A percentile compares a stretch with the other conserved stretches of the same genome.
Evolutionary conservation across 2,888 invertebrate genomes (phyloP).

Genomic region (Stenodera caucasica): DNA sequence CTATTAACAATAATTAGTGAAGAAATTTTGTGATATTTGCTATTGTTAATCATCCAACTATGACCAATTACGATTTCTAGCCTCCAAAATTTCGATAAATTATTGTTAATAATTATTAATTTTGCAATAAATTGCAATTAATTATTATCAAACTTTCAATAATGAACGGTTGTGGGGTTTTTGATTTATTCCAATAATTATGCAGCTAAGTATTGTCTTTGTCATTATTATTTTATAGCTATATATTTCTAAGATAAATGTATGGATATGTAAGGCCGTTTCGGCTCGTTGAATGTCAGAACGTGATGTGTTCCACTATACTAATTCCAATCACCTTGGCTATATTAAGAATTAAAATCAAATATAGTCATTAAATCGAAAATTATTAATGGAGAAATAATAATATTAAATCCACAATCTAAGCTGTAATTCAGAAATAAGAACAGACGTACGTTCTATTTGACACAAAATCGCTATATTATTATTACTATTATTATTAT

Average conservation of each 20-base stretch:
- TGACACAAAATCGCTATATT: not conserved
- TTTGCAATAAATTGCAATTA: not conserved
- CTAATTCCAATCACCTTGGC: conserved; percentile 5
- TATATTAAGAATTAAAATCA: not conserved
- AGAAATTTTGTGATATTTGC: not conserved
- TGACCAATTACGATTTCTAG: not conserved
- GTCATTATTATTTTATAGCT: not conserved
- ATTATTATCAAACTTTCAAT: not conserved
- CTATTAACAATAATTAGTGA: not conserved
- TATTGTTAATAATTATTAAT: not conserved
- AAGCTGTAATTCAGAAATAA: not conserved
- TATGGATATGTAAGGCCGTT: conserved; percentile 22
- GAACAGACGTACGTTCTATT: not conserved
- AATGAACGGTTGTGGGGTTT: not conserved
- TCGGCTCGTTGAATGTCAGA: conserved; percentile 25
- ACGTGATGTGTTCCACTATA: conserved; percentile 15
- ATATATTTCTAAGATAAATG: not conserved
- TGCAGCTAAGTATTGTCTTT: not conserved
- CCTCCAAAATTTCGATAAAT: not conserved
- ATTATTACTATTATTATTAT: not conserved
- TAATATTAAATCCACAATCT: not conserved
- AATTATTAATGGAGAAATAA: not conserved
- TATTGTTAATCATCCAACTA: not conserved
- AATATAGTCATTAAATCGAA: no score
- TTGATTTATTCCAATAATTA: not conserved